phyloP scores from a whole-genome alignment of 1,140 invertebrate species.

The Bombus waltoni region DNA sequence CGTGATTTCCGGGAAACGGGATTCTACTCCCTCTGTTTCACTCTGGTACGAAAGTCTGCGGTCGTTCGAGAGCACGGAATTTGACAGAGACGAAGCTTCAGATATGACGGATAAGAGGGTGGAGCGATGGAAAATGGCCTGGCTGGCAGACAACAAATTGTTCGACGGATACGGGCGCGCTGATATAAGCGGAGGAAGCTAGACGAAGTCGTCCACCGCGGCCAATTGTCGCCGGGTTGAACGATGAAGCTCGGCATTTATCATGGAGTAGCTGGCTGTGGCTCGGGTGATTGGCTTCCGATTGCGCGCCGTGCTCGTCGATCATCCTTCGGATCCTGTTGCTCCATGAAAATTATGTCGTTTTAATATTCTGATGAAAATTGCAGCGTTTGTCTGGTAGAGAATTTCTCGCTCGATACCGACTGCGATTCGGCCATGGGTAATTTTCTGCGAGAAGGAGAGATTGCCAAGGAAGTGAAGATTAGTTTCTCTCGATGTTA shows the following conservation, averaged over 20 bases:
- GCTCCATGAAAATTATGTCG: not conserved
- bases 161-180: slow-evolving; percentile 39
- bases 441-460: too few relatives aligned
- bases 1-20: slow-evolving; percentile 35
- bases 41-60: not conserved
- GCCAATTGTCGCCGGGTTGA: slow-evolving; percentile 30
- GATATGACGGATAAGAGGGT: slow-evolving; percentile 43
- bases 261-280: not conserved
- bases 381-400: not conserved
- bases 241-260: slow-evolving; percentile 10
- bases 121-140: slow-evolving; percentile 29
- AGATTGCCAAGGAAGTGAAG: too few relatives aligned
- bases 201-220: not conserved
- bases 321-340: slow-evolving; percentile 8
- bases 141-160: slow-evolving; percentile 55
- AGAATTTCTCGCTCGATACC: not conserved
- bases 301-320: not conserved
- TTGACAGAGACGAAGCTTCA: slow-evolving; percentile 48
- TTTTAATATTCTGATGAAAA: not conserved
- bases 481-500: too few relatives aligned
- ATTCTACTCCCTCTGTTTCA: not conserved
- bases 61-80: not conserved
- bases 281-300: slow-evolving; percentile 12
- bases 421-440: not conserved
- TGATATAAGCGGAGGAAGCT: not conserved